These are phyloP conservation scores for Brenthis hecate DNA, from an alignment of 2,888 invertebrate species.

Conservation along the genomic window DNA sequence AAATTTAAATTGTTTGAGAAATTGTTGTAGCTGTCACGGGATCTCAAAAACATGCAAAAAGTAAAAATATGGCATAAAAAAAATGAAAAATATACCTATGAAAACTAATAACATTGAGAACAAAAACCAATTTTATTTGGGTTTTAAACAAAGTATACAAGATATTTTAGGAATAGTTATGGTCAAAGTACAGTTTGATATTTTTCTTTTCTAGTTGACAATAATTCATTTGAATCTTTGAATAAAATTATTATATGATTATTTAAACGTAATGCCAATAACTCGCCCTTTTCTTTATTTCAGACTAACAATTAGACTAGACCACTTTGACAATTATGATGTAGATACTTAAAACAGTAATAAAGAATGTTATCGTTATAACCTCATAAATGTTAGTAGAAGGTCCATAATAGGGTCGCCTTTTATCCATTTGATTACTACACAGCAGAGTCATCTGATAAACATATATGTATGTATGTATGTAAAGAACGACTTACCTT, in stretches of 20 bases:
- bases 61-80: not conserved
- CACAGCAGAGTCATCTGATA: too few species aligned
- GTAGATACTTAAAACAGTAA: not conserved
- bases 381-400: not conserved
- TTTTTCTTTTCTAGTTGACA: too few species aligned
- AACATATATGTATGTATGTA: too few species aligned
- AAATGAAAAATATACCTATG: not conserved
- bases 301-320: too few species aligned
- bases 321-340: not conserved
- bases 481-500: too few species aligned
- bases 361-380: not conserved
- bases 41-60: conserved; percentile 26
- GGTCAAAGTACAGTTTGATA: too few species aligned
- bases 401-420: too few species aligned
- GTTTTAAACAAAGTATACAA: not conserved
- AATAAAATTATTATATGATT: too few species aligned
- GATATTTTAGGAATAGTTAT: not conserved
- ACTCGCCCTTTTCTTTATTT: too few species aligned
- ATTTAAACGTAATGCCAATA: too few species aligned
- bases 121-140: not conserved
- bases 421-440: too few species aligned
- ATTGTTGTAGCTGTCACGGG: conserved; percentile 13
- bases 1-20: not conserved
- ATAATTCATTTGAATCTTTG: too few species aligned
- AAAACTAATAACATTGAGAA: not conserved